phyloP scores from a whole-genome alignment of 2,113 vertebrate genomes.

The Cichladusa arquata region DNA sequence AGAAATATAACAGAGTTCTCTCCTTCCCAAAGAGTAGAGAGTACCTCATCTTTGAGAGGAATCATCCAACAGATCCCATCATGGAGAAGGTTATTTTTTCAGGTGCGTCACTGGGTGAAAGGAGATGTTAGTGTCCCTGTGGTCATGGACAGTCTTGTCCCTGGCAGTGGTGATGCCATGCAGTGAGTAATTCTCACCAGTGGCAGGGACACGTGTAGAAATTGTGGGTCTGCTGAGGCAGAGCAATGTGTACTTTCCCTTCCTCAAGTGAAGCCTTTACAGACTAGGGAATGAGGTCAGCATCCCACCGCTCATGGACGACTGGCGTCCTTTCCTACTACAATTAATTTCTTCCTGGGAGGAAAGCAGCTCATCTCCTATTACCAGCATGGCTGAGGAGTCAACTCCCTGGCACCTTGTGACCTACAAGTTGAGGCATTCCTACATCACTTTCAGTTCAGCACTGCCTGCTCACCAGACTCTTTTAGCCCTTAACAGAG shows the following conservation, averaged over 20 bases:
- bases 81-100: not conserved
- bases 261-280: not conserved
- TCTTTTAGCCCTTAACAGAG: not conserved
- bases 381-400: not conserved
- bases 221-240: not conserved
- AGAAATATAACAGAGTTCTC: not conserved
- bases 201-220: not conserved
- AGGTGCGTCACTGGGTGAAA: not conserved
- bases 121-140: not conserved
- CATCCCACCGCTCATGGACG: not conserved
- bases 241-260: not conserved
- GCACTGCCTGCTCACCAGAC: not conserved
- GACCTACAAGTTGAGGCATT: not conserved
- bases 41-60: not conserved
- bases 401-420: not conserved
- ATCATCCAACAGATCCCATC: not conserved
- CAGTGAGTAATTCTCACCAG: not conserved
- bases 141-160: not conserved
- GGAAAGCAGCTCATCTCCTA: not conserved
- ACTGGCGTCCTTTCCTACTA: not conserved
- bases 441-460: not conserved
- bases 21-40: not conserved
- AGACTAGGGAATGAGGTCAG: not conserved
- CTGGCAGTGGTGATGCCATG: not conserved
- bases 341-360: not conserved